Base-by-base conservation (phyloP, 1,140 invertebrate species). In the Muscidifurax raptorellus region DNA sequence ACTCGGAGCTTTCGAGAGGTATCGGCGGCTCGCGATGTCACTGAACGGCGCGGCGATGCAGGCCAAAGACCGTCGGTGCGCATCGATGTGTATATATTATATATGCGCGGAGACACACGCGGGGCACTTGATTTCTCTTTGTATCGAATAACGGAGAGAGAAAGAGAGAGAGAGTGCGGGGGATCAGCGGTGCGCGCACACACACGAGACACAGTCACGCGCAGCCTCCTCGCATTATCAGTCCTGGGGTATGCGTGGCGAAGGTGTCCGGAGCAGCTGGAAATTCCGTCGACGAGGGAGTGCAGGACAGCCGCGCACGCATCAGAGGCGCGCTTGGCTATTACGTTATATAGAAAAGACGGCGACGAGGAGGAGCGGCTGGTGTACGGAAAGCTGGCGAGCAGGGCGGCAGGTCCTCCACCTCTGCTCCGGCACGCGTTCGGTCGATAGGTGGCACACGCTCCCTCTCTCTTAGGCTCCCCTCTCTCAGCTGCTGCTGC, bases 361-460 rank as follows among this genome's bases (percentile, higher is more conserved):
- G 30, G 28, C 44, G 72, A 7, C 28, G 32, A 1, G 32, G 71
- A 72, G 67, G 71, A 72, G 32, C 71, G 30, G 32, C 52, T 59
- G 52, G n/a, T n/a, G n/a, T n/a, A n/a, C n/a, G n/a, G n/a, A 40
- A 44, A 40, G 36, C 36, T 40, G 36, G 40, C 36, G 74, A 9
- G 30, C 74, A 76, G 74, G 74, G 76, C 76, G 76, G 76, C 76
- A 76, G 76, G 76, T 66, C 64, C 78, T 80, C 78, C 64, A 66
- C 64, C 78, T 80, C 78, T 77, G 75, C n/a, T 32, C 52, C 4
- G 22, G 59, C 59, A 67, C 59, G 66, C 47, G 30, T 32, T 80
- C 78, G 78, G 78, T 66, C 64, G 59, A 80, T 80, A 67, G 78
- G 28, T 80, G 78, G 28, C 27, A 36, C 18, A 36, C 64, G 64